These are phyloP conservation scores for Enchytraeus crypticus DNA, from an alignment of 2,888 invertebrate genomes.

Conservation along the genomic window DNA sequence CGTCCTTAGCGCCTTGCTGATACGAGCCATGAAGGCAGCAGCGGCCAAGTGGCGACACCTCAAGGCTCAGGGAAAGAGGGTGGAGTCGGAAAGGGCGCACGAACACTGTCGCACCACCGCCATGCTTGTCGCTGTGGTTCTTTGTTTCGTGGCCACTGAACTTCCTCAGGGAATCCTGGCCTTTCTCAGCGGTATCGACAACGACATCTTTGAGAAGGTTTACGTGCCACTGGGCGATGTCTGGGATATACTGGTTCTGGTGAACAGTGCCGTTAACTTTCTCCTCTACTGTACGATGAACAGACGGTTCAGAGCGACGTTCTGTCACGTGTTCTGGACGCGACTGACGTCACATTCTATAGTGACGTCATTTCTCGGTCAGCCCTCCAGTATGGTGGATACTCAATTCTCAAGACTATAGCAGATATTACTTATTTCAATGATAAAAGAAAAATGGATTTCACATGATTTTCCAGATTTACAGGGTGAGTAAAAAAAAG, in stretches of 20 bases:
- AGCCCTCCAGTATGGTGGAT: not conserved
- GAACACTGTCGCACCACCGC: slow-evolving; percentile 67
- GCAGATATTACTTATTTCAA: not conserved
- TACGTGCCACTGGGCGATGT: slow-evolving; percentile 63
- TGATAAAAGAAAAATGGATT: too few relatives aligned
- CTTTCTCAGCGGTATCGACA: slow-evolving; percentile 55
- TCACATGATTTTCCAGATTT: too few relatives aligned
- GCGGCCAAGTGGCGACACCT: slow-evolving; percentile 51
- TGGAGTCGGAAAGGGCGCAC: slow-evolving; percentile 39
- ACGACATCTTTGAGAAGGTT: slow-evolving; percentile 53
- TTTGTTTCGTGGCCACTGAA: slow-evolving; percentile 81
- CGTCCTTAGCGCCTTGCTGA: slow-evolving; percentile 54
- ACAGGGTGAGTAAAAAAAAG: too few relatives aligned
- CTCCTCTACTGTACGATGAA: slow-evolving; percentile 90
- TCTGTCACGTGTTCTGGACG: slow-evolving; percentile 34
- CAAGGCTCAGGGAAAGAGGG: slow-evolving; percentile 38
- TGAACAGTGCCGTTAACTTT: slow-evolving; percentile 88
- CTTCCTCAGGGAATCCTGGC: slow-evolving; percentile 70
- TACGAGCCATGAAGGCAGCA: slow-evolving; percentile 71
- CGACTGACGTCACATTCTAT: not conserved
- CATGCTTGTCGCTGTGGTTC: slow-evolving; percentile 75
- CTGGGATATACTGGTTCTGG: slow-evolving; percentile 80
- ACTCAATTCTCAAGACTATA: not conserved
- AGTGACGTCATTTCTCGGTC: not conserved
- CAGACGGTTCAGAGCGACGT: slow-evolving; percentile 68